Base-by-base conservation (phyloP, 2,888 invertebrate species). In the Acanthococcus lagerstroemiae region DNA sequence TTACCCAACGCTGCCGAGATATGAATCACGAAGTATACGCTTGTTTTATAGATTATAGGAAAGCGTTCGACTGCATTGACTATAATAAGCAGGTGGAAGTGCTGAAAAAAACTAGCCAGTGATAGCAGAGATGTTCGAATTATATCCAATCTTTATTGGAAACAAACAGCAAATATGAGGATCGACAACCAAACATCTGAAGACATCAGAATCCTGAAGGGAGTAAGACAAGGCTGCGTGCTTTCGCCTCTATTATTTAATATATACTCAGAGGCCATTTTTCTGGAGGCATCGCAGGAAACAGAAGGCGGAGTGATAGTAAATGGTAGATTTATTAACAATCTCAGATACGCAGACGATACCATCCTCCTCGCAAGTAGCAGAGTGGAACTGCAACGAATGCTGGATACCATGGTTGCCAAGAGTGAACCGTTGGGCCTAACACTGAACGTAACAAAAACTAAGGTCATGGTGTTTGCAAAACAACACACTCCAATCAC, bases 191-290 rank as follows among this genome's bases (percentile, higher is more conserved):
- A n/a, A n/a, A n/a, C n/a, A n/a, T n/a, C n/a, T n/a, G n/a, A n/a
- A n/a, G n/a, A n/a, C n/a, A n/a, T n/a, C n/a, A 30, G 37, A 9
- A 30, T 30, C 37, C 15, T 30, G 37, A 30, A 30, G 37, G n/a
- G 66, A 21, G 61, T 50, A 46, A 12, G 30, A 50, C 61, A 52
- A 21, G 61, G 30, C 15, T 61, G 61, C 61, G 27, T 55, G n/a
- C 19, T 55, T n/a, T 65, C 45, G 52, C 46, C 6, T 37, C 55
- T 65, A 6, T 1, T 55, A 7, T 65, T 65, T 55, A 55, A 65
- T 19, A 15, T 65, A 46, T 56, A 65, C 25, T 45, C 22, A 5
- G 30, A 46, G 44, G 55, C 46, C 27, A 45, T 55, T 21, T 5
- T 65, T 27, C 5, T 25, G 0, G 22, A 65, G 45, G 65, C 55